Base-by-base conservation (phyloP, 2,113 vertebrate species). In the Eptesicus fuscus region DNA sequence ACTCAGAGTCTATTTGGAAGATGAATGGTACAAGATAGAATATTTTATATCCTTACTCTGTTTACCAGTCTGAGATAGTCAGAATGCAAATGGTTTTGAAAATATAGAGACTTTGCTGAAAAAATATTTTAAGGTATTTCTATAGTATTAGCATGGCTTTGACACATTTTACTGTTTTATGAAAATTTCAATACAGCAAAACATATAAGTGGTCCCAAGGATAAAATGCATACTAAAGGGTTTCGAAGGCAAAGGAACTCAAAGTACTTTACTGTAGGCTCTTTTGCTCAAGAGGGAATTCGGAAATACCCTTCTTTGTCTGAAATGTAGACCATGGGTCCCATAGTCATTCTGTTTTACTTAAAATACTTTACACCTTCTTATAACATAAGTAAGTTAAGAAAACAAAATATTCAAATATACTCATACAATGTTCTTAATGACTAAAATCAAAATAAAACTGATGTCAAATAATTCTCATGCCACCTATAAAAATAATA, bases 1-100 rank as follows among this genome's bases (percentile, higher is more conserved):
- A 79, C 76, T 94, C 74, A 83, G 53, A 96, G 47, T 88, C 88
- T 90, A 53, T 83, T 96, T 96, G 30, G 83, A 88, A 95, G 89
- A 82, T 97, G 71, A 96, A 78, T 94, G 47, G 79, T 74, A 84
- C 16, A 65, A 94, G 79, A 90, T 42, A 87, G n/a, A 5, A 16
- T 84, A 94, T 44, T 96, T 88, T 83, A 77, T 76, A 74, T 25
- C 28, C 23, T 88, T 71, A 73, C 40, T 93, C 49, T 83, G 49
- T 79, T 90, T 94, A 77, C 40, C 67, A 93, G 76, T 77, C 73
- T 71, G 78, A 71, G 80, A 80, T 90, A 82, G 70, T 63, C 28
- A 70, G 22, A 88, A 56, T 83, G 63, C 61, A 94, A 96, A 87
- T 73, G 8, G 12, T 61, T 93, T 94, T 85, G 47, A 83, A 96